These are phyloP conservation scores for Teleopsis dalmanni DNA, from an alignment of 1,140 invertebrate species.

Conservation along the genomic window DNA sequence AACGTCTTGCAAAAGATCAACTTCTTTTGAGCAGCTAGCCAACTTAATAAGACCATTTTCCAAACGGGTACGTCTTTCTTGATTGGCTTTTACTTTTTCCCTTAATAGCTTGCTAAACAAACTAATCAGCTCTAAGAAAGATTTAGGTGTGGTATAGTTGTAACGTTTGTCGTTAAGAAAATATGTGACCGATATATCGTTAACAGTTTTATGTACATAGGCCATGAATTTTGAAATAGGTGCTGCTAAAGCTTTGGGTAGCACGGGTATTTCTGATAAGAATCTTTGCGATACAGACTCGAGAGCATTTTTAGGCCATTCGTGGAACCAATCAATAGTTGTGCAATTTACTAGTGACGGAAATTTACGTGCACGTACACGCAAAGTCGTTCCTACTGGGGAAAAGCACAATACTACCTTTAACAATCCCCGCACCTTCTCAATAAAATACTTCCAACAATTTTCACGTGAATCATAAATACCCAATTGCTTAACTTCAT, in stretches of 20 bases:
- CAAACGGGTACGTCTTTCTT: conserved; percentile 68
- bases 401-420: conserved; percentile 88
- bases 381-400: conserved; percentile 77
- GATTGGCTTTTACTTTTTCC: conserved; percentile 70
- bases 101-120: conserved; percentile 76
- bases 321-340: conserved; percentile 92
- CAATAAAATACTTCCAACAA: conserved; percentile 94
- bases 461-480: conserved; percentile 82
- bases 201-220: conserved; percentile 80
- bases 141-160: conserved; percentile 95
- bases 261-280: conserved; percentile 63
- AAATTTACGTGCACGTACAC: conserved; percentile 82
- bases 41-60: conserved; percentile 85
- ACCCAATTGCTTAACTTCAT: conserved; percentile 69
- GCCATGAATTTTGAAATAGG: conserved; percentile 84
- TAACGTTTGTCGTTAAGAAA: conserved; percentile 81
- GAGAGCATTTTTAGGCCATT: conserved; percentile 88
- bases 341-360: conserved; percentile 92
- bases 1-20: conserved; percentile 56
- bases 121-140: conserved; percentile 88
- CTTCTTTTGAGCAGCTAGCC: conserved; percentile 72
- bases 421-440: conserved; percentile 67
- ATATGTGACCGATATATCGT: conserved; percentile 75
- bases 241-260: conserved; percentile 54
- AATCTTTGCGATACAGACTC: conserved; percentile 82